Evolutionary conservation across 2,888 invertebrate species (phyloP).

Genomic region (Pseudeuparius sepicola): DNA sequence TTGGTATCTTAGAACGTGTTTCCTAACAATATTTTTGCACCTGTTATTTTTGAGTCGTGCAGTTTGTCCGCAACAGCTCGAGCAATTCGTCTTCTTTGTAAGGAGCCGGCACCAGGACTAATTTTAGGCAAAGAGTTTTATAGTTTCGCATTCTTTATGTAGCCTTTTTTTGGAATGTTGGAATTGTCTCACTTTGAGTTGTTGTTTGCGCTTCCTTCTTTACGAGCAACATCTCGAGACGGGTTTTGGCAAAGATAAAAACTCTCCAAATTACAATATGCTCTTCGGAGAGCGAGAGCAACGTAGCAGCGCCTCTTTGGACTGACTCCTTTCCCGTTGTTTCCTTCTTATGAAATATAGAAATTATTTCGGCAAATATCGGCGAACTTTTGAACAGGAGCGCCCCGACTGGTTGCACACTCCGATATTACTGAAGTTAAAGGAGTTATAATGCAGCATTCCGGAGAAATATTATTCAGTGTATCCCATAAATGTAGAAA

Average conservation of each 20-base stretch:
- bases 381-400: too few species aligned
- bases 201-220: slow-evolving; percentile 29
- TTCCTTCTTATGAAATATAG: slow-evolving; percentile 14
- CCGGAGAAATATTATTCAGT: too few species aligned
- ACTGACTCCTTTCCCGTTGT: slow-evolving; percentile 8
- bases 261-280: too few species aligned
- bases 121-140: slow-evolving; percentile 37
- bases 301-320: slow-evolving; percentile 7
- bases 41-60: background rate
- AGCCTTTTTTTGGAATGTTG: slow-evolving; percentile 34
- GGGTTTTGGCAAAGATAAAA: too few species aligned
- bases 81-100: slow-evolving; percentile 27
- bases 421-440: too few species aligned
- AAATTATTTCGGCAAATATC: too few species aligned
- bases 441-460: too few species aligned
- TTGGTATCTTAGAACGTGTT: too few species aligned
- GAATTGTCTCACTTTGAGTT: slow-evolving; percentile 34
- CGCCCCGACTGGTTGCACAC: too few species aligned
- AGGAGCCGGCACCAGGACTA: slow-evolving; percentile 31
- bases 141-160: slow-evolving; percentile 36
- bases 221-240: too few species aligned
- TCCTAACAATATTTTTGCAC: slow-evolving; percentile 1
- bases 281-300: slow-evolving; percentile 9
- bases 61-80: background rate
- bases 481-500: too few species aligned